phyloP scores from a whole-genome alignment of 23 tunicate species.

The Ascidia mentula region DNA sequence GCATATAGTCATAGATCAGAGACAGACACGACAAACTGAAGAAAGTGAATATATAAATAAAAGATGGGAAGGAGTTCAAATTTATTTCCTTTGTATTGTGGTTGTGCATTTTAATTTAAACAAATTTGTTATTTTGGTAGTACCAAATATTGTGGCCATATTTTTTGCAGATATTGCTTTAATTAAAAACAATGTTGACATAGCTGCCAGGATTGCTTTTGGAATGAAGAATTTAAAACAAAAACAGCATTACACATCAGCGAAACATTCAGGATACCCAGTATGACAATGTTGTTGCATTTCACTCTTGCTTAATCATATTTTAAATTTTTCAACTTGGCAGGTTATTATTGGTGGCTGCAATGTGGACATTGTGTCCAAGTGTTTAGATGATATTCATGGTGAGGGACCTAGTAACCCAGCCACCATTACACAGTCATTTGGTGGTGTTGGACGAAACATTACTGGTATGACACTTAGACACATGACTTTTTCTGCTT shows the following conservation, averaged over 20 bases:
- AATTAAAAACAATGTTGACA: slow-evolving; percentile 72
- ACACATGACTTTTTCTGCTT: background rate
- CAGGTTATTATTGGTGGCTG: slow-evolving; percentile 83
- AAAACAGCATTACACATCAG: too few relatives aligned
- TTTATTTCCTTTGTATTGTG: too few relatives aligned
- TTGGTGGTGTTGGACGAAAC: slow-evolving; percentile 88
- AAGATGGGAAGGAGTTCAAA: too few relatives aligned
- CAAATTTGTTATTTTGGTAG: background rate
- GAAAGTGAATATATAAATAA: too few relatives aligned
- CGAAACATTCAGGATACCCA: too few relatives aligned
- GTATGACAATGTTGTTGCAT: too few relatives aligned
- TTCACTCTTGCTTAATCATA: too few relatives aligned
- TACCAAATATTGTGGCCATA: background rate
- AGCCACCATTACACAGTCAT: slow-evolving; percentile 38
- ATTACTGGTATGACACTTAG: slow-evolving; percentile 56
- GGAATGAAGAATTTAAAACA: too few relatives aligned
- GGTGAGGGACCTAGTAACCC: slow-evolving; percentile 79
- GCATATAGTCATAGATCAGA: too few relatives aligned
- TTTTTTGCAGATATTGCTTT: slow-evolving; percentile 52
- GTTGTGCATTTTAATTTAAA: too few relatives aligned
- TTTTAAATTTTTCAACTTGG: too few relatives aligned
- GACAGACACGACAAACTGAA: too few relatives aligned
- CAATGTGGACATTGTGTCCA: slow-evolving; percentile 66
- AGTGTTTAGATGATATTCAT: slow-evolving; percentile 16
- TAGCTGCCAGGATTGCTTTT: slow-evolving; percentile 73